Base-by-base conservation (phyloP, 2,113 vertebrate genomes). In the Mustelus asterias region DNA sequence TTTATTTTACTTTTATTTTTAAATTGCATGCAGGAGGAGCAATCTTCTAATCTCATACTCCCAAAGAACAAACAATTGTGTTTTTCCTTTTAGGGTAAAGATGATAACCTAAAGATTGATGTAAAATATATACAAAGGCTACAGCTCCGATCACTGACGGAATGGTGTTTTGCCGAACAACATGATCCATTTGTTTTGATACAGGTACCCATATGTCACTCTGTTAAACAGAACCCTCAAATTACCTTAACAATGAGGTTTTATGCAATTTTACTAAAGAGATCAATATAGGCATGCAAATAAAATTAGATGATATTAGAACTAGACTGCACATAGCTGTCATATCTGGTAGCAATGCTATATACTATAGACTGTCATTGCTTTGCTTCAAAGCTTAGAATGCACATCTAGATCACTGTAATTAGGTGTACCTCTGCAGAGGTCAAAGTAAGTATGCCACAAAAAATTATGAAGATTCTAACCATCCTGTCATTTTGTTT, bases 121-220 rank as follows among this genome's bases (percentile, higher is more conserved):
- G 96, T 98, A 33, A 95, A 97, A 96, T 97, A 98, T 54, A 97
- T 99, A 95, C 98, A 97, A 97, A 97, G 96, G n/a, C 97, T 96
- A 0, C 97, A 98, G 96, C 97, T 96, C 94, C 98, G 98, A 96
- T 98, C 97, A 94, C 97, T 99, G 80, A 97, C 96, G 96, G 98
- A 99, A 96, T 98, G 98, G 98, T 97, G 96, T 97, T 98, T 98
- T 16, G 96, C 97, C 13, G 99, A 99, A 96, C 98, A 98, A 96
- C 98, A 98, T 97, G 97, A 97, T 24, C 96, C 98, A 0, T 63
- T 96, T 22, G 78, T 98, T 72, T 98, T 99, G 96, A 97, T 96
- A 94, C 99, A 99, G 98, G 99, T 99, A 70, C 44, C 41, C n/a
- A 95, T 76, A 33, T 22, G 16, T 83, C 37, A 60, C 29, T 1